Base-by-base conservation (phyloP, 1,140 invertebrate species). In the Neuroterus valhalla region DNA sequence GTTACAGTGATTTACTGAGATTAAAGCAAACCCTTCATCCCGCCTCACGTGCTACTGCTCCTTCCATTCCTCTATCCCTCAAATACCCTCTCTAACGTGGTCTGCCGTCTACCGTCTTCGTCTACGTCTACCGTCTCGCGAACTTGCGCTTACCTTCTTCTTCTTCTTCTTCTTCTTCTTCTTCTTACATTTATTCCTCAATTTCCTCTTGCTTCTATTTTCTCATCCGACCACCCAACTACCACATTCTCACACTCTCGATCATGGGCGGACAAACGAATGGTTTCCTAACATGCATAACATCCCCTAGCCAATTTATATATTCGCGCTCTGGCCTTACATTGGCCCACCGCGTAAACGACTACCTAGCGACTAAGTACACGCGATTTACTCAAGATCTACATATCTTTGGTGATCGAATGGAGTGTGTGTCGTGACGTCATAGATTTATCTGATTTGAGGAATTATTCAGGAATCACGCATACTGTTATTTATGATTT, bases 1-100 rank as follows among this genome's bases (percentile, higher is more conserved):
- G 77, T 79, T 74, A 77, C 50, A 23, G 68, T 71, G 76, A 82
- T 77, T 77, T 76, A 55, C 44, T 67, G 78, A 73, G 78, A 80
- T 81, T 82, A 81, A 78, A 80, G 71, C 31, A 76, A 76, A 78
- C 50, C 31, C 52, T 31, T 31, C 26, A 23, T 62, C 55, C 21
- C 55, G 55, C 55, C 55, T 38, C 26, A 38, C 55, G 26, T 62
- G 55, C 55, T 23, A 62, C 55, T 62, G 55, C 15, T 62, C 26
- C 55, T 23, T 62, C 23, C 31, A 12, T 17, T 8, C 55, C 55
- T 62, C 15, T 15, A 19, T 42, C 15, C 55, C 52, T 62, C 52
- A 26, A 62, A 21, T 21, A 4, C 52, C 26, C 52, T 62, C 52
- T 62, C 3, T 62, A 62, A 62, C 52, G 23, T 62, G 52, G 21